Conservation (phyloP, 1,140 invertebrate genomes). For the Scaptomyza montana region DNA sequence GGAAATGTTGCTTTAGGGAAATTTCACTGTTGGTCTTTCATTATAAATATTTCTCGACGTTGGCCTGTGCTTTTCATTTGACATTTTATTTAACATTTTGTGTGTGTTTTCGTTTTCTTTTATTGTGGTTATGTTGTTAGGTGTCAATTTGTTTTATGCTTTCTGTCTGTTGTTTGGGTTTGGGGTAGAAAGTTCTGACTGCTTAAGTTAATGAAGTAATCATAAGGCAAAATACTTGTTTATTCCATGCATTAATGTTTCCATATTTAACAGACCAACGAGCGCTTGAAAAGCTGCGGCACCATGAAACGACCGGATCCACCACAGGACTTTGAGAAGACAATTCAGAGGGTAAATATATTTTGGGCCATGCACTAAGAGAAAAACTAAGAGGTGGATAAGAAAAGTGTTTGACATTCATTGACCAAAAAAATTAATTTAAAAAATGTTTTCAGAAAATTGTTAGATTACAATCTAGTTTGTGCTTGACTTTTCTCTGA, state of each 20-base stretch:
- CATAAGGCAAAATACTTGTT: conserved; percentile 44
- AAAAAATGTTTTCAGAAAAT: no score
- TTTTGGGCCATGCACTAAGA: no score
- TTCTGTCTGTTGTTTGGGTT: conserved; percentile 10
- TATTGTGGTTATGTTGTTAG: conserved; percentile 61
- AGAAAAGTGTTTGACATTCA: no score
- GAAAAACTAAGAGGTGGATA: no score
- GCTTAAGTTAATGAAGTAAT: conserved; percentile 74
- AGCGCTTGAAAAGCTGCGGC: conserved; percentile 70
- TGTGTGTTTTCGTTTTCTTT: conserved; percentile 14
- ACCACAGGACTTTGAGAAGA: conserved; percentile 83
- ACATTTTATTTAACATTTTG: conserved; percentile 64
- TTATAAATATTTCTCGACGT: conserved; percentile 55
- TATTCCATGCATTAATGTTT: conserved; percentile 31
- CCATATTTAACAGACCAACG: conserved; percentile 58
- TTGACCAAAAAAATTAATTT: no score
- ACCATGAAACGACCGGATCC: conserved; percentile 80
- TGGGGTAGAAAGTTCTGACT: conserved; percentile 4
- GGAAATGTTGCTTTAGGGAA: conserved; percentile 74
- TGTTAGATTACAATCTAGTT: no score
- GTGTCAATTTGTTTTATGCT: conserved; percentile 70
- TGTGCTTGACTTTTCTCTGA: not conserved
- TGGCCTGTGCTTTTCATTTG: conserved; percentile 68
- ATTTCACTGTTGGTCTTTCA: conserved; percentile 68
- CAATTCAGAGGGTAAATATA: conserved; percentile 81